phyloP scores from a whole-genome alignment of 2,113 vertebrate species.

The Phaetusa simplex region DNA sequence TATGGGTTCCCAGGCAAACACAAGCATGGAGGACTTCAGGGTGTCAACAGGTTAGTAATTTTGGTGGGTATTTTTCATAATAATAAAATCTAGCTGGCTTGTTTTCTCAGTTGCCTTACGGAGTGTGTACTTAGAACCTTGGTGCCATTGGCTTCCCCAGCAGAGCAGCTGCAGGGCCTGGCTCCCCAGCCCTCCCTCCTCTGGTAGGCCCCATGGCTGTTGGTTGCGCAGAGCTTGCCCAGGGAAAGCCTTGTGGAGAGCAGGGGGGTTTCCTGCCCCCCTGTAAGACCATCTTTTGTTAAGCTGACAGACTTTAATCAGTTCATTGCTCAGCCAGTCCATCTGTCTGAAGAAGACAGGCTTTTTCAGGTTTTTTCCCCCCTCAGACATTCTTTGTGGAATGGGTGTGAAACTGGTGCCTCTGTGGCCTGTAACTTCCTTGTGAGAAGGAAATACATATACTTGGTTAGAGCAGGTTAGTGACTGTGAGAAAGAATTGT shows the following conservation, averaged over 20 bases:
- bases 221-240: not conserved
- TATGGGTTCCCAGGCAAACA: rapidly evolving
- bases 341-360: not conserved
- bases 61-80: not conserved
- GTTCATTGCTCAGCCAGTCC: not conserved
- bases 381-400: not conserved
- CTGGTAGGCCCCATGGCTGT: not conserved
- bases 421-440: not conserved
- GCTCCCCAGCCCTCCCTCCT: not conserved
- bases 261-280: not conserved
- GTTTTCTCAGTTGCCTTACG: not conserved
- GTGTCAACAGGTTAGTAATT: not conserved
- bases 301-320: not conserved
- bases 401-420: not conserved
- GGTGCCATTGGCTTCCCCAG: no score
- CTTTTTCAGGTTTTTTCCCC: rapidly evolving
- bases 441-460: not conserved
- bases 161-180: no score
- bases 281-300: not conserved
- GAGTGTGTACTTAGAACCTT: rapidly evolving
- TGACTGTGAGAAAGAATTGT: not conserved
- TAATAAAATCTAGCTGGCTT: rapidly evolving
- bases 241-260: not conserved
- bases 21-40: not conserved
- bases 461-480: not conserved